Base-by-base conservation (phyloP, 2,113 vertebrate species). In the Martes martes region DNA sequence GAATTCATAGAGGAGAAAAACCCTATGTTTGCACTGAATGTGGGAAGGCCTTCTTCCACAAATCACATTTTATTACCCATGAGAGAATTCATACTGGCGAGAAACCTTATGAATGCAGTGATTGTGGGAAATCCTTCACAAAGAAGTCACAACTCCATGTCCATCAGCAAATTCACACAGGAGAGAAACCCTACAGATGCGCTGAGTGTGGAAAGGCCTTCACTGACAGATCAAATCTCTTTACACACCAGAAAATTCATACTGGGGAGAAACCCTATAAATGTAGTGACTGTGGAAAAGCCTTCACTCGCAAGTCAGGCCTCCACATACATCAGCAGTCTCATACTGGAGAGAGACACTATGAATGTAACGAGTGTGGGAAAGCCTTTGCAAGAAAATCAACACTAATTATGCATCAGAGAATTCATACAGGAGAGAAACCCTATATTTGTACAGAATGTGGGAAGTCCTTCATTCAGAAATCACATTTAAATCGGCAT, bases 241-340 rank as follows among this genome's bases (percentile, higher is more conserved):
- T 98, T 15, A 97, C 94, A 57, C 98, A 98, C 74, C 95, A 98
- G 90, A 97, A 97, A 78, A 98, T 98, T 73, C 98, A 98, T 94
- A 98, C 98, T 11, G 98, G 98, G 4, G 97, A 97, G 85, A 98
- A 97, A 92, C 98, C 98, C 4, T 97, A 97, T 84, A 95, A 94
- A 52, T 98, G 98, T 36, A 89, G n/a, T 42, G 97, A 98, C 59
- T 98, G 98, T 96, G 98, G 97, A 28, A 98, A 97, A 96, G 95
- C 95, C 21, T 98, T 98, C 73, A 97, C 96, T 57, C 88, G 94
- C 9, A 97, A 97, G 47, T 98, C 98, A 21, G 97, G 96, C 63
- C 97, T 98, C 16, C 96, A 97, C 11, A 97, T 97, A 50, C 98
- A 98, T 71, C 89, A 96, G 84, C 96, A 98, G 3, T 96, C 95